A percentile compares a stretch with the other conserved stretches of the same genome.
These are phyloP conservation scores for Carterocephalus palaemon DNA, from an alignment of 2,888 invertebrate genomes.

Conservation along the genomic window DNA sequence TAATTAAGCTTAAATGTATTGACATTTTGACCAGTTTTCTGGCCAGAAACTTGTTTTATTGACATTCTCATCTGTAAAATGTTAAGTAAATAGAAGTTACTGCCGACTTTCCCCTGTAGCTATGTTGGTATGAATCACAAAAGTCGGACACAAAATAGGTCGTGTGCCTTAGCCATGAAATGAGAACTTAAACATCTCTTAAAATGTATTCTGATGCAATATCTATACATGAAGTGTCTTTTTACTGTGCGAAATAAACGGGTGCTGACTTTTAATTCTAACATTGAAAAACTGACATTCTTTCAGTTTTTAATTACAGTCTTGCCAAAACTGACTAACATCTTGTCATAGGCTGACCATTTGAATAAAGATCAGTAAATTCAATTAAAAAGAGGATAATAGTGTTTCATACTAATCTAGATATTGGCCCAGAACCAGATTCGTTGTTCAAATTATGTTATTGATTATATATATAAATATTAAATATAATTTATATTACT, in stretches of 20 bases:
- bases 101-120: too few relatives aligned
- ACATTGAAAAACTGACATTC: too few relatives aligned
- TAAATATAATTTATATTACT: neutral
- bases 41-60: too few relatives aligned
- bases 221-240: neutral
- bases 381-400: neutral
- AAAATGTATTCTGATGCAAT: constrained; percentile 17
- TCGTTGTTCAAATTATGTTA: constrained; percentile 5
- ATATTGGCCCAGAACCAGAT: neutral
- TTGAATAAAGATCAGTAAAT: neutral
- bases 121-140: too few relatives aligned
- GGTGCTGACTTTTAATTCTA: too few relatives aligned
- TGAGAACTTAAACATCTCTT: too few relatives aligned
- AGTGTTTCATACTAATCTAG: neutral
- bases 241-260: constrained; percentile 9
- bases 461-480: neutral
- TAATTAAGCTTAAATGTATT: too few relatives aligned
- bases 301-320: too few relatives aligned
- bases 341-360: neutral
- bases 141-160: too few relatives aligned
- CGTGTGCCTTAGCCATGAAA: too few relatives aligned
- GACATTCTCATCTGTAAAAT: neutral
- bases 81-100: too few relatives aligned
- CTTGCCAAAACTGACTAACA: neutral
- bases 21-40: too few relatives aligned